Base-by-base conservation (phyloP, 2,888 invertebrate species). In the Apocheima hispidaria region DNA sequence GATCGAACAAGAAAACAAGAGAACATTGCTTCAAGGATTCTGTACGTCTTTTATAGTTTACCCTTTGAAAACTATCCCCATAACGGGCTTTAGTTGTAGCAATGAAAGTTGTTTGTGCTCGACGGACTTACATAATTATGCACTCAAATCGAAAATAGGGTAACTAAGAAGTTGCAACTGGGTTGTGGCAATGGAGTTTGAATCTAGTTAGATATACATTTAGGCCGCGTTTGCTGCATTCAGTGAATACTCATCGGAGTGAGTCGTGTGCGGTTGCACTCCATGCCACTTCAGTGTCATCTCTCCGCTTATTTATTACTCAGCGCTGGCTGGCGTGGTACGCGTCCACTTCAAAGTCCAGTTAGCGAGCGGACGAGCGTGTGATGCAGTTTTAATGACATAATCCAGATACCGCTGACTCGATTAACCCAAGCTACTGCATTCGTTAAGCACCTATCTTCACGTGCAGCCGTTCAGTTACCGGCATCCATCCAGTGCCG, bases 321-420 rank as follows among this genome's bases (percentile, higher is more conserved):
- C 49, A 40, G 38, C 16, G 36, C 30, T 36, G 14, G 41, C 7
- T 26, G 43, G 26, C 44, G 43, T 50, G 26, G 35, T 38, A 51
- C 36, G 36, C 44, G 57, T 51, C 50, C 1, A 44, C 79, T 80
- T 77, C 73, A 70, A 81, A 84, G 86, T 88, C 83, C 89, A 86
- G 88, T 88, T 88, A 88, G 75, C 66, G 69, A 79, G 71, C 76
- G 81, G 78, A 81, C 78, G 79, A 79, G 75, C 82, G 78, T 81
- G 74, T 84, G 87, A 89, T 90, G 87, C 86, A 88, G 86, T 86
- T 90, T 89, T 91, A 89, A 91, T 90, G 88, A 86, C 83, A 85
- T 88, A 88, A 90, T 90, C 82, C 82, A 79, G 83, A 86, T 88
- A 88, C 85, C 84, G 87, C 85, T 85, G 85, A 84, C 83, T 89